Evolutionary conservation across 2,113 vertebrate genomes (phyloP).

Genomic region (Leptobrachium leishanense): DNA sequence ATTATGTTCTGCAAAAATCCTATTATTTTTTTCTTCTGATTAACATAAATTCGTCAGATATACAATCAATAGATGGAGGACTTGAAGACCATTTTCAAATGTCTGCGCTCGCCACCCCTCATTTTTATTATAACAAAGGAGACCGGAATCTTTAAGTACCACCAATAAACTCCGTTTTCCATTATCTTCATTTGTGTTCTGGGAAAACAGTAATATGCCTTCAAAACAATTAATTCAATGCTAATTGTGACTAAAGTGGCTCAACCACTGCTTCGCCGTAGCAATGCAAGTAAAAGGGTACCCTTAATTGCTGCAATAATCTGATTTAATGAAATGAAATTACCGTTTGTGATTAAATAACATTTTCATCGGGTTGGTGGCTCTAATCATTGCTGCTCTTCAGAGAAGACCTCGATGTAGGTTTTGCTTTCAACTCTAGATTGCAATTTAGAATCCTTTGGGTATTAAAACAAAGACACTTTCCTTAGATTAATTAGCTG

Average conservation of each 20-base stretch:
- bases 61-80: no score
- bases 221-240: conserved; percentile 63
- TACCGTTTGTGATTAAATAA: conserved; percentile 69
- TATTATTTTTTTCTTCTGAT: no score
- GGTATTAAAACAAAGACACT: no score
- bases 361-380: conserved; percentile 58
- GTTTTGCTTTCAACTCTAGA: no score
- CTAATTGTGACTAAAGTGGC: conserved; percentile 59
- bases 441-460: no score
- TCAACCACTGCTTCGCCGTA: conserved; percentile 54
- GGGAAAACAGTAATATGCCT: conserved; percentile 51
- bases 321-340: conserved; percentile 62
- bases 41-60: no score
- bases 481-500: no score
- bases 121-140: no score
- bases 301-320: conserved; percentile 67
- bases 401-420: no score
- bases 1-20: no score
- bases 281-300: conserved; percentile 59
- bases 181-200: conserved; percentile 52
- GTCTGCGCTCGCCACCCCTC: conserved; percentile 46
- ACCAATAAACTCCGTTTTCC: conserved; percentile 48
- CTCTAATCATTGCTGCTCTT: no score
- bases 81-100: neutral
- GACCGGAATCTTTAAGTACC: neutral